These are phyloP conservation scores for Poecilia latipinna DNA, from an alignment of 2,113 vertebrate species.

Conservation along the genomic window DNA sequence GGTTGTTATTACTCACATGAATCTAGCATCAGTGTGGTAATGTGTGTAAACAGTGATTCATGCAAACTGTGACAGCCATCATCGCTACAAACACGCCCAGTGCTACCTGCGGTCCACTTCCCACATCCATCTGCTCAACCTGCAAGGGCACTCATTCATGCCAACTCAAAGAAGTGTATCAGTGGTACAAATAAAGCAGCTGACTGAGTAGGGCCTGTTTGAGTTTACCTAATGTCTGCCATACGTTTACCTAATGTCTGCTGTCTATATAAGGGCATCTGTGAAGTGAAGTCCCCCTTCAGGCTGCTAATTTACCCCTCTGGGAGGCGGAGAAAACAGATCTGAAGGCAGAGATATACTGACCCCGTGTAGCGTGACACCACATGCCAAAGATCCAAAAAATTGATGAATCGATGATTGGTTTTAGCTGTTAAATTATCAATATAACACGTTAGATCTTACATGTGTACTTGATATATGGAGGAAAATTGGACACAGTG, in stretches of 20 bases:
- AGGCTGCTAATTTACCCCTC: conserved; percentile 53
- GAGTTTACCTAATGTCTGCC: conserved; percentile 83
- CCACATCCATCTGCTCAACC: conserved; percentile 49
- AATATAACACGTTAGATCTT: too few species aligned
- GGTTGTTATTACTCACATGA: conserved; percentile 41
- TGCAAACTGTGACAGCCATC: conserved; percentile 29
- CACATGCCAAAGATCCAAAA: too few species aligned
- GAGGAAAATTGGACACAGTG: too few species aligned
- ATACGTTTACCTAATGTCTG: conserved; percentile 83
- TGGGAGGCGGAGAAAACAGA: conserved; percentile 24
- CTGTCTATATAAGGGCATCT: conserved; percentile 80
- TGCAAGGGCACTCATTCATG: conserved; percentile 43
- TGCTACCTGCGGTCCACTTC: conserved; percentile 56
- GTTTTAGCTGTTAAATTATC: too few species aligned
- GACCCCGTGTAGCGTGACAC: too few species aligned
- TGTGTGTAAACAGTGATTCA: conserved; percentile 57
- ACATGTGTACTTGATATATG: too few species aligned
- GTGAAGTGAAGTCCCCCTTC: conserved; percentile 36
- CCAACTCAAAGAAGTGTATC: conserved; percentile 71
- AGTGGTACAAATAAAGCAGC: conserved; percentile 72
- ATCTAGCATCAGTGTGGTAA: conserved; percentile 28
- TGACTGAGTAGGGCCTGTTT: conserved; percentile 66
- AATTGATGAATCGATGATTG: too few species aligned
- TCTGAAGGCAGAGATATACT: conserved; percentile 30
- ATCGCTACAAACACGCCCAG: conserved; percentile 13